These are phyloP conservation scores for Ecliptopera silaceata DNA, from an alignment of 2,888 invertebrate species.

Conservation along the genomic window DNA sequence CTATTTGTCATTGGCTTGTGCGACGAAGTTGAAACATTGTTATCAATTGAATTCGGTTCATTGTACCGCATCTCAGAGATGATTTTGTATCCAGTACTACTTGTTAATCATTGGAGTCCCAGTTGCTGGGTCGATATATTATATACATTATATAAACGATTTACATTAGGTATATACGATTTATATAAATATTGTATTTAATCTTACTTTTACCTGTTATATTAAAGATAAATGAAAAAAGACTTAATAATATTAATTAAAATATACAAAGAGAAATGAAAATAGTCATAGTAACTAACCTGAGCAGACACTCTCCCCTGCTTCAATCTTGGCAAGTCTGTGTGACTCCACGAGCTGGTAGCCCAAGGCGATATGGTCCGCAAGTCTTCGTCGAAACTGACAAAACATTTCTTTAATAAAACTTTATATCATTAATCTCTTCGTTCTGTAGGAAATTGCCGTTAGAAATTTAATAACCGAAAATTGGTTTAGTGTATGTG, in stretches of 20 bases:
- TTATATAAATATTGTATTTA: too few species aligned
- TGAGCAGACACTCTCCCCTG: constrained; percentile 90
- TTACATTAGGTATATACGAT: too few species aligned
- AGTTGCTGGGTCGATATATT: too few species aligned
- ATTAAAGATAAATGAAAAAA: neutral
- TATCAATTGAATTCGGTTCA: constrained; percentile 48
- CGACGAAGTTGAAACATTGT: constrained; percentile 45
- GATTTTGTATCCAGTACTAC: constrained; percentile 32
- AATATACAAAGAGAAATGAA: constrained; percentile 6
- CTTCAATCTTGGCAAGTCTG: constrained; percentile 88
- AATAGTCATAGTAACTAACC: constrained; percentile 61
- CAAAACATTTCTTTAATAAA: constrained; percentile 36
- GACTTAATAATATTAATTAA: neutral
- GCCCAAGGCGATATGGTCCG: constrained; percentile 89
- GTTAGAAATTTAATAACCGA: neutral
- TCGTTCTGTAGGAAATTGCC: neutral
- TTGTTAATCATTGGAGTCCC: constrained; percentile 20
- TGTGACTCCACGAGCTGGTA: constrained; percentile 90
- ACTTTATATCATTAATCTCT: constrained; percentile 5
- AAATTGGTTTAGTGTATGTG: neutral
- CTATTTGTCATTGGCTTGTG: constrained; percentile 38
- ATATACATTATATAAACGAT: too few species aligned
- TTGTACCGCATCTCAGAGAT: constrained; percentile 42
- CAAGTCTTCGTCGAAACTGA: constrained; percentile 85
- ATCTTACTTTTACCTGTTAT: too few species aligned